These are phyloP conservation scores for Tetrax tetrax DNA, from an alignment of 2,113 vertebrate species.

Conservation along the genomic window DNA sequence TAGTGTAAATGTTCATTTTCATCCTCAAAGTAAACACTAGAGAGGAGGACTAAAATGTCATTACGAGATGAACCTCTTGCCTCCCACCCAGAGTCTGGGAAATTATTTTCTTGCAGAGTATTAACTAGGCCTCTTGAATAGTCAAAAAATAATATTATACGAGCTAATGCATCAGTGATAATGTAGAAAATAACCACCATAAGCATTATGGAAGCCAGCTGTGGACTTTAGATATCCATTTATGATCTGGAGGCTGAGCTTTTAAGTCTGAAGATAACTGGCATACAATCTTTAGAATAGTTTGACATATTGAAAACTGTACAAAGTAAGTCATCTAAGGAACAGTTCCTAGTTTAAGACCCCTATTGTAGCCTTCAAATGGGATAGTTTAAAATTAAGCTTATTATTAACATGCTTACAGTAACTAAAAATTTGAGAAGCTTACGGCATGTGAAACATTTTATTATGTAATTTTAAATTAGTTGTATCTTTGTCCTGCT, in stretches of 20 bases:
- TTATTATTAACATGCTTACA: background rate
- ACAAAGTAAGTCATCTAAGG: background rate
- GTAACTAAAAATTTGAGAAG: background rate
- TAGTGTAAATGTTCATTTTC: background rate
- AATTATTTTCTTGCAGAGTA: background rate
- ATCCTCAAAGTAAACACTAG: background rate
- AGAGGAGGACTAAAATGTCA: background rate
- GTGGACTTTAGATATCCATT: background rate
- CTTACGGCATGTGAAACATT: background rate
- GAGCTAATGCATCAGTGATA: background rate
- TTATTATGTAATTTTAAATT: background rate
- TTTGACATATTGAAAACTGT: background rate
- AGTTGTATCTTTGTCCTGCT: background rate
- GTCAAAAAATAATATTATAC: background rate
- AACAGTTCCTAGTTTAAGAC: background rate
- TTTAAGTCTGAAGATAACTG: background rate
- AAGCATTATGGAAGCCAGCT: background rate
- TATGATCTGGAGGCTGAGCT: background rate
- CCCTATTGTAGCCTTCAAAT: background rate
- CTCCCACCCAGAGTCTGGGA: accelerated
- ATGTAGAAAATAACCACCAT: background rate
- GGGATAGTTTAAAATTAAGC: background rate
- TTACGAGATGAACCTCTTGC: background rate
- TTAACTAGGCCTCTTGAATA: background rate
- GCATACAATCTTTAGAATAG: background rate